Base-by-base conservation (phyloP, 2,888 invertebrate species). In the Xestobium rufovillosum region DNA sequence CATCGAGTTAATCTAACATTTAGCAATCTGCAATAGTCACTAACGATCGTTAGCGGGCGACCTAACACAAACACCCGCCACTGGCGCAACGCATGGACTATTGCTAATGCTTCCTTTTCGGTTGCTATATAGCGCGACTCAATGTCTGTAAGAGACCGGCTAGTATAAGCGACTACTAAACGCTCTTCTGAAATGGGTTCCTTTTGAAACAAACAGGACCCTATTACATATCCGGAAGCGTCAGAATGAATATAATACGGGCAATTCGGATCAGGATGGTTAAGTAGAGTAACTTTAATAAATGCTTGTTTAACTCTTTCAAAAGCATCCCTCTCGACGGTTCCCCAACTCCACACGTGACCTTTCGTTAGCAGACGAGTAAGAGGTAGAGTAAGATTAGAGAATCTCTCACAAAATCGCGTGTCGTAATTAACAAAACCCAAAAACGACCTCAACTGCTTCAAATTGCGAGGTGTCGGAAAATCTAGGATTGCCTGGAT, bases 401-500 rank as follows among this genome's bases (percentile, higher is more conserved):
- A n/a, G n/a, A n/a, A n/a, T n/a, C n/a, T n/a, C n/a, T n/a, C 2
- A 8, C 23, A 17, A 32, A 40, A 39, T 29, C 26, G 27, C 14
- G 34, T 15, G 14, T 38, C 31, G 14, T 28, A 34, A 15, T 39
- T 39, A 15, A 31, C 34, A 6, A 39, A 13, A 2, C 42, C 38
- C 11, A 42, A 31, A 32, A 42, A 39, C 12, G 36, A 35, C 14
- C 30, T 25, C 11, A 42, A 16, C 12, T 42, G 32, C 19, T 39
- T 42, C 26, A 16, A 31, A 19, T 36, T 43, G 27, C 25, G 6
- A 4, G 39, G 34, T 17, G 15, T 11, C 2, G 41, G 47, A 28
- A 44, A 50, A n/a, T 42, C 12, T 8, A 39, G 26, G 6, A 51
- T 48, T 2, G 39, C 36, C 1, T 31, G 10, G 1, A 43, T 33